Conservation (phyloP, 2,113 vertebrate genomes). For the Epinephelus cyanopodus region DNA sequence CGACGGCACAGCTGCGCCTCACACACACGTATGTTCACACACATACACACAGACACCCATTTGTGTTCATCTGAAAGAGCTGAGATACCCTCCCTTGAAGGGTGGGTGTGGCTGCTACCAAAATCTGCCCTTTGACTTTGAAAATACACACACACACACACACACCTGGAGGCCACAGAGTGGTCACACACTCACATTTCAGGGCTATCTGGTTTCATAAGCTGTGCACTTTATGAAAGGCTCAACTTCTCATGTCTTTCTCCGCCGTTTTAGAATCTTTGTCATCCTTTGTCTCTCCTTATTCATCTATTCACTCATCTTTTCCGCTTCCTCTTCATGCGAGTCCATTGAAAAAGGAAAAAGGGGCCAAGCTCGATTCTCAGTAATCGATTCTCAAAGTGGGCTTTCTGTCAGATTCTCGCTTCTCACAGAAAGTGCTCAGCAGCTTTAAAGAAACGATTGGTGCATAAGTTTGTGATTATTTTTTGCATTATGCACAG, state of each 20-base stretch:
- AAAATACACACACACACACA: conserved; percentile 51
- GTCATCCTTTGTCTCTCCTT: conserved; percentile 52
- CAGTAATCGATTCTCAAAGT: conserved; percentile 40
- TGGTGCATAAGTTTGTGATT: neutral
- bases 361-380: conserved; percentile 13
- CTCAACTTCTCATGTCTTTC: conserved; percentile 69
- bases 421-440: neutral
- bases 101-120: conserved; percentile 65
- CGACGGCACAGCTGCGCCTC: conserved; percentile 64
- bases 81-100: conserved; percentile 56
- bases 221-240: conserved; percentile 73
- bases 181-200: conserved; percentile 79
- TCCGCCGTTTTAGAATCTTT: conserved; percentile 65
- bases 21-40: conserved; percentile 17
- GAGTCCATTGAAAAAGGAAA: conserved; percentile 9
- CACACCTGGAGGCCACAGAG: conserved; percentile 71
- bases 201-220: conserved; percentile 78
- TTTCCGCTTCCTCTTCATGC: conserved; percentile 59
- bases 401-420: conserved; percentile 5
- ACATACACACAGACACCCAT: conserved; percentile 46
- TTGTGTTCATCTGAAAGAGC: conserved; percentile 67
- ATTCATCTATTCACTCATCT: conserved; percentile 69
- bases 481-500: neutral
- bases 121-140: conserved; percentile 76
- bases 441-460: neutral